Conservation (phyloP, 2,888 invertebrate species). For the Tiliacea aurago region DNA sequence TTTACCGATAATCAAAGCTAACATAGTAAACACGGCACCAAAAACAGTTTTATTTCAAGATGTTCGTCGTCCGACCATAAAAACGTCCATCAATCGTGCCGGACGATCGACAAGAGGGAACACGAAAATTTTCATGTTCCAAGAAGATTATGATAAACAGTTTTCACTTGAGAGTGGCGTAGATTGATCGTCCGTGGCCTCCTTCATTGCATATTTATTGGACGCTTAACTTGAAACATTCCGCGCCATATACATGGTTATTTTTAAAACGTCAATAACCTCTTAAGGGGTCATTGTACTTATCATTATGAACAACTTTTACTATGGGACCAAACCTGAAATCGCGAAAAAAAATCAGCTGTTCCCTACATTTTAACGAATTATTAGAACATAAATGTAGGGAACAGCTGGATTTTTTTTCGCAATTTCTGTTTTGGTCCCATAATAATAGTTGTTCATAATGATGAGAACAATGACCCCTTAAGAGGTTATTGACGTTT, state of each 20-base stretch:
- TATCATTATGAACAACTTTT: too few relatives aligned
- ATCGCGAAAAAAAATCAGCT: too few relatives aligned
- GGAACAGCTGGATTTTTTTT: too few relatives aligned
- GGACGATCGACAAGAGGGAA: constrained; percentile 62
- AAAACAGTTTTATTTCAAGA: constrained; percentile 52
- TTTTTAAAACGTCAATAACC: too few relatives aligned
- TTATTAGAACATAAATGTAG: too few relatives aligned
- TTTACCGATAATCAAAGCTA: background rate
- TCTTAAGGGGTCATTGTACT: too few relatives aligned
- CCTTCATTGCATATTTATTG: constrained; percentile 85
- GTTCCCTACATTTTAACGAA: too few relatives aligned
- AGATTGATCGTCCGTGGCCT: constrained; percentile 77
- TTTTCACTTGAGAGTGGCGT: constrained; percentile 77
- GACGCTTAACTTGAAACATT: constrained; percentile 74
- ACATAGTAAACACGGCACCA: constrained; percentile 14
- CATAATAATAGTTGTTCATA: too few relatives aligned
- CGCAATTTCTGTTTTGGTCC: too few relatives aligned
- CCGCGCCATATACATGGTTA: constrained; percentile 66
- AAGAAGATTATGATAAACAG: constrained; percentile 82
- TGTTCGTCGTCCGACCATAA: constrained; percentile 50
- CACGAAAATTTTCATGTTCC: constrained; percentile 71
- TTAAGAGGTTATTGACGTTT: too few relatives aligned
- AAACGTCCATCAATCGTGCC: constrained; percentile 59
- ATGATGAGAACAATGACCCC: too few relatives aligned
- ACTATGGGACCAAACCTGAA: too few relatives aligned